Evolutionary conservation across 2,113 vertebrate species (phyloP).

Genomic region (Neopipo cinnamomea): DNA sequence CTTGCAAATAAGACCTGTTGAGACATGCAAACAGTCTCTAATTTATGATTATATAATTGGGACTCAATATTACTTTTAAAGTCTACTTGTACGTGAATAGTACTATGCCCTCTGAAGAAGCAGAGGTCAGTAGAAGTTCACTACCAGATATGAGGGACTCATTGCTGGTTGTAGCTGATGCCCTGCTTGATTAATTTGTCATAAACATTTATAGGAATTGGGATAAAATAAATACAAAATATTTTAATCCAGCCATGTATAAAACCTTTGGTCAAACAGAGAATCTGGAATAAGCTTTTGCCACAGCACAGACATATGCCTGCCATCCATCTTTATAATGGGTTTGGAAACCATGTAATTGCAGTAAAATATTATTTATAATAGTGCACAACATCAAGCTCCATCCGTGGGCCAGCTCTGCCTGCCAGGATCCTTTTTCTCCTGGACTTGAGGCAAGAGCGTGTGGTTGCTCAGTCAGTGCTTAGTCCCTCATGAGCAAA

Average conservation of each 20-base stretch:
- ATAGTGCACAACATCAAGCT: not conserved
- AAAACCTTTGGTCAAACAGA: not conserved
- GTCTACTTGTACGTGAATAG: not conserved
- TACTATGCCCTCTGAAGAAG: not conserved
- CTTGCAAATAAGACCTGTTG: not conserved
- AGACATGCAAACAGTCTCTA: not conserved
- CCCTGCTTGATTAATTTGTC: not conserved
- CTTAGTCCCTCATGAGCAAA: not conserved
- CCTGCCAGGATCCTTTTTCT: not conserved
- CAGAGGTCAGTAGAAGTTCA: not conserved
- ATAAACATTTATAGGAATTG: not conserved
- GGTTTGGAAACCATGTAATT: not conserved
- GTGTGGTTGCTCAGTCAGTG: not conserved
- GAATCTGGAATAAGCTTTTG: not conserved
- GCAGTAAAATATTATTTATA: not conserved
- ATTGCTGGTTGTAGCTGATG: not conserved
- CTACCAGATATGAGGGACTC: not conserved
- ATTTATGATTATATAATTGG: not conserved
- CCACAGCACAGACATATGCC: not conserved
- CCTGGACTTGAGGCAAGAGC: not conserved
- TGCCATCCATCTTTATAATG: not conserved
- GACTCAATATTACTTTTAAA: not conserved
- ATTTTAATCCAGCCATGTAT: not conserved
- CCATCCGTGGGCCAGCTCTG: not conserved
- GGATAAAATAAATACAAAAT: not conserved